Evolutionary conservation across 35 echinoderm and acorn worm genomes (phyloP).

Genomic region (Amphiura filiformis): DNA sequence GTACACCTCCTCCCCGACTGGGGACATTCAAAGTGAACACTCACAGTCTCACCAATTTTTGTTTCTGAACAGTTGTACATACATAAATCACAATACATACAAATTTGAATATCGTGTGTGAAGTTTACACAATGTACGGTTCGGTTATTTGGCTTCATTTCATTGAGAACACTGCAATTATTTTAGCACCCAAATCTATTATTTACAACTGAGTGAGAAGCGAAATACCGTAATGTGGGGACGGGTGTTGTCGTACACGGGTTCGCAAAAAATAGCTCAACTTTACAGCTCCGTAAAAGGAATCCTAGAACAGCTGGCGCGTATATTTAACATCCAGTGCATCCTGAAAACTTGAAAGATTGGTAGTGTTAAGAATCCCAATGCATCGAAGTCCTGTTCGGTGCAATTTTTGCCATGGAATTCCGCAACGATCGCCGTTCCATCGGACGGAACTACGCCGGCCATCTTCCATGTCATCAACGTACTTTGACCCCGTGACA

Average conservation of each 20-base stretch:
- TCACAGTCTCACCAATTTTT: not conserved
- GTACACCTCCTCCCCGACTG: conserved; percentile 19
- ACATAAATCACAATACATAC: not conserved
- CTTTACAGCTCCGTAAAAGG: not conserved
- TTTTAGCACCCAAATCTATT: no score
- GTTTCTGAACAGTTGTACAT: not conserved
- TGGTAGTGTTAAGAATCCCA: not conserved
- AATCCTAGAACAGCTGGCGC: not conserved
- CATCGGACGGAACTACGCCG: not conserved
- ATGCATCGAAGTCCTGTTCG: not conserved
- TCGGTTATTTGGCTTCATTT: conserved; percentile 7
- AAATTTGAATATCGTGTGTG: not conserved
- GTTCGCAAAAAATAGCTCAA: not conserved
- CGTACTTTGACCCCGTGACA: conserved; percentile 13
- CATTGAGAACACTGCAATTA: not conserved
- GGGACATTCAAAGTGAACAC: conserved; percentile 29
- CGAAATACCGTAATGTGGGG: not conserved
- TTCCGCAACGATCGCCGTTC: not conserved
- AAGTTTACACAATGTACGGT: not conserved
- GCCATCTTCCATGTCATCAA: conserved; percentile 10
- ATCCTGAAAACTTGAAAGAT: not conserved
- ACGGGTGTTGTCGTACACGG: conserved; percentile 1
- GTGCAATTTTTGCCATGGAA: not conserved
- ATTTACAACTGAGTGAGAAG: no score
- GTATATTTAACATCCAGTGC: not conserved